Evolutionary conservation across 2,888 invertebrate genomes (phyloP).

Genomic region (Agriopis leucophaearia): DNA sequence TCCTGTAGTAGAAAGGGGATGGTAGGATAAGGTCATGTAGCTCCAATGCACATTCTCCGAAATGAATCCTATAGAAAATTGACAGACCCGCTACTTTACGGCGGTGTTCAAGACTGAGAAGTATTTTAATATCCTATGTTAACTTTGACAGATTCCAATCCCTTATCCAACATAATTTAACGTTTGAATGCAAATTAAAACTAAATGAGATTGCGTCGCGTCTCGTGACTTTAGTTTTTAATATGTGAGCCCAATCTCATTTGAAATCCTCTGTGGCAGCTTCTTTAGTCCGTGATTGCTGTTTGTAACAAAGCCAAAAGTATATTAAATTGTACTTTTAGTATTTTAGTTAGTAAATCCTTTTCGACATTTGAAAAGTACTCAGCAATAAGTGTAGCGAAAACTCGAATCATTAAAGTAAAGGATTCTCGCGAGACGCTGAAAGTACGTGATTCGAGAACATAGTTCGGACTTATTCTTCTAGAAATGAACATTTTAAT

Average conservation of each 20-base stretch:
- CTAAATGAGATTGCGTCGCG: too few relatives aligned
- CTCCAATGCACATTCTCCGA: too few relatives aligned
- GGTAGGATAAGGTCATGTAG: too few relatives aligned
- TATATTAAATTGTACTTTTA: not conserved
- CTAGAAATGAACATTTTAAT: conserved; percentile 39
- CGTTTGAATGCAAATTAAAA: too few relatives aligned
- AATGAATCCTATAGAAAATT: too few relatives aligned
- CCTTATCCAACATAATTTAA: too few relatives aligned
- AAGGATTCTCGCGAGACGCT: conserved; percentile 27
- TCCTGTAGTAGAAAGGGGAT: too few relatives aligned
- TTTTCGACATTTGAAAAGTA: conserved; percentile 11
- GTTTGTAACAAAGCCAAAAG: not conserved
- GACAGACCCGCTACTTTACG: too few relatives aligned
- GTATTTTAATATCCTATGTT: too few relatives aligned
- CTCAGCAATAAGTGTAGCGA: conserved; percentile 14
- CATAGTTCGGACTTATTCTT: conserved; percentile 30
- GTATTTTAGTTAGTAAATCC: conserved; percentile 6
- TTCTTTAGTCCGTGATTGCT: not conserved
- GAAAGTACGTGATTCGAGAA: conserved; percentile 32
- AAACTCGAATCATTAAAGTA: conserved; percentile 29
- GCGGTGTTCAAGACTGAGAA: too few relatives aligned
- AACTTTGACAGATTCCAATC: too few relatives aligned
- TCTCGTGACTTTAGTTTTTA: too few relatives aligned
- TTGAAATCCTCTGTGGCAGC: not conserved
- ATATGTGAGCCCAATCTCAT: not conserved